phyloP scores from a whole-genome alignment of 2,888 invertebrate genomes.

The Tubulanus polymorphus region DNA sequence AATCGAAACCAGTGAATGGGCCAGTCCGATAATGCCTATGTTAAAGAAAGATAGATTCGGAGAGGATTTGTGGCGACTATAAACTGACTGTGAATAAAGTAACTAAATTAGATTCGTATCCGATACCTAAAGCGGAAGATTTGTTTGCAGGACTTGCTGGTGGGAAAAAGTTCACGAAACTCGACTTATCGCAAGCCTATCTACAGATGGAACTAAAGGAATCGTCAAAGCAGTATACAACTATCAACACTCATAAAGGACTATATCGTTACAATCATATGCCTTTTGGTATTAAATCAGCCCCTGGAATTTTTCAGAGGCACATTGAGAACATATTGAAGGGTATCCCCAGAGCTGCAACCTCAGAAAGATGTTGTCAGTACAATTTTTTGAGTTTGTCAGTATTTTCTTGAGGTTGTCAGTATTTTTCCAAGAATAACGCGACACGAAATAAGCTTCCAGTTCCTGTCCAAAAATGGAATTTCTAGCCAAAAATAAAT shows the following conservation, averaged over 20 bases:
- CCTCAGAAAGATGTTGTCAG: no score
- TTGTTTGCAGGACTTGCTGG: constrained; percentile 16
- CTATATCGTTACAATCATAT: constrained; percentile 19
- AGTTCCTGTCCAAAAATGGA: no score
- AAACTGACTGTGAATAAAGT: constrained; percentile 17
- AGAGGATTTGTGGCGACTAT: constrained; percentile 21
- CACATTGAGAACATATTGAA: constrained; percentile 22
- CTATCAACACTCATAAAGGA: constrained; percentile 26
- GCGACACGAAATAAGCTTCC: no score
- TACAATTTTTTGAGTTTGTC: no score
- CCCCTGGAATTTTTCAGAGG: constrained; percentile 19
- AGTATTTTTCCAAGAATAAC: no score
- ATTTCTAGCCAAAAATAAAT: no score
- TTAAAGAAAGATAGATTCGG: constrained; percentile 11
- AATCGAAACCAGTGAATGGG: constrained; percentile 15
- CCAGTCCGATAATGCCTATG: constrained; percentile 19
- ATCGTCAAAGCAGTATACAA: constrained; percentile 13
- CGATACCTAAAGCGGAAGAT: constrained; percentile 18
- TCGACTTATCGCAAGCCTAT: constrained; percentile 29
- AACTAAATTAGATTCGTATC: constrained; percentile 15
- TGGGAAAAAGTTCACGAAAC: constrained; percentile 14
- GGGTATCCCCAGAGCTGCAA: constrained; percentile 16
- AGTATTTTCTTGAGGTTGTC: no score
- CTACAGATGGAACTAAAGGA: constrained; percentile 20
- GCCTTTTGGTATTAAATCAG: constrained; percentile 19